Conservation (phyloP, 2,888 invertebrate species). For the Nephrocerus scutellatus region DNA sequence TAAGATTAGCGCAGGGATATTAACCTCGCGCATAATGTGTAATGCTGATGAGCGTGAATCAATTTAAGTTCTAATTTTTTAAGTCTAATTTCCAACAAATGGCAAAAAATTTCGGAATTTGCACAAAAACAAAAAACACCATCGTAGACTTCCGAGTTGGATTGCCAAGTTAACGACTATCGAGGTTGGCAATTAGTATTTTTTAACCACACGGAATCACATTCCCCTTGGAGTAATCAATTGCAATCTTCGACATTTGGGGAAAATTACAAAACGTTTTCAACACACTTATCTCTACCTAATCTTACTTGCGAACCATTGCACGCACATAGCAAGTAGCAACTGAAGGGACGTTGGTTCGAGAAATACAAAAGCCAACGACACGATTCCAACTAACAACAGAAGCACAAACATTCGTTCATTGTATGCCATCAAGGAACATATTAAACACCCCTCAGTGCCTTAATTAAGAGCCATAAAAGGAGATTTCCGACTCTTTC, state of each 20-base stretch:
- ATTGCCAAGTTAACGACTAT: no score
- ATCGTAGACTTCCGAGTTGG: no score
- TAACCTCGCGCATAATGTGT: no score
- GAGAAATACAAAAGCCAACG: background rate
- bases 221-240: conserved; percentile 24
- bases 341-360: background rate
- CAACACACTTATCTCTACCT: conserved; percentile 28
- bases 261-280: conserved; percentile 30
- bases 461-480: conserved; percentile 48
- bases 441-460: conserved; percentile 48
- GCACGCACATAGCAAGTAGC: conserved; percentile 1
- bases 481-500: conserved; percentile 46
- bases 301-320: conserved; percentile 21
- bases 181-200: conserved; percentile 24
- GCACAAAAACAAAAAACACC: no score
- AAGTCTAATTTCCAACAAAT: no score
- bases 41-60: no score
- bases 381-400: conserved; percentile 2
- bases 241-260: conserved; percentile 29
- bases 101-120: no score
- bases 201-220: conserved; percentile 22
- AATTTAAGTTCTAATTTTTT: no score
- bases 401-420: no score
- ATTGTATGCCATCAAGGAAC: no score
- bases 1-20: no score